Base-by-base conservation (phyloP, 1,140 invertebrate genomes). In the Zaprionus ghesquierei region DNA sequence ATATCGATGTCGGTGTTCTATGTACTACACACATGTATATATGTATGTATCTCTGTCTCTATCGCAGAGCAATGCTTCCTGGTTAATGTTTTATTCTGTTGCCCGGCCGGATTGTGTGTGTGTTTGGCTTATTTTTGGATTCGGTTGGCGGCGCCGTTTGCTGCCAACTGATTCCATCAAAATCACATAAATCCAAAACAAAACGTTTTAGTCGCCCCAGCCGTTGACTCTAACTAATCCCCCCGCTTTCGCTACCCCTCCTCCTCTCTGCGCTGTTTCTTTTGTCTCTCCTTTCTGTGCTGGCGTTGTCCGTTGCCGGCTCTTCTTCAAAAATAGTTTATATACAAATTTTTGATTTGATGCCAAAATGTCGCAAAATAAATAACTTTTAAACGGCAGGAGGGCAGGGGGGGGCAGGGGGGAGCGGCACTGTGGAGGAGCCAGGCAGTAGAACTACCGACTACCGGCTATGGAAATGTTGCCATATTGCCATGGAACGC, bases 121-220 rank as follows among this genome's bases (percentile, higher is more conserved):
- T 69, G 69, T 70, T 75, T 63, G 62, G 78, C 63, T 69, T 86
- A 81, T 85, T 86, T 85, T 85, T 86, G 81, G 81, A 70, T 85
- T 85, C 81, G 81, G 81, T 68, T 58, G 60, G 63, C 59, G 63
- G 69, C 77, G 74, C 72, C 69, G 63, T 65, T 69, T 65, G 79
- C 77, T 71, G 60, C 50, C 75, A 29, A 86, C 75, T 82, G 82
- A 89, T 87, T 86, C 82, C 82, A 86, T 86, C 79, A 86, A 86
- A 86, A 86, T 87, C 82, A 69, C 84, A 86, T 86, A 87, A 86
- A 86, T 86, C 82, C 82, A 87, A 87, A 81, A 77, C 65, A 72
- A 86, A 87, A 81, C 82, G 82, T 72, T 86, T 86, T 81, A 81
- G 81, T 87, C 78, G 75, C 74, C 35, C n/a, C 81, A 69, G 82